These are phyloP conservation scores for Eupeodes latifasciatus DNA, from an alignment of 2,888 invertebrate genomes.

Conservation along the genomic window DNA sequence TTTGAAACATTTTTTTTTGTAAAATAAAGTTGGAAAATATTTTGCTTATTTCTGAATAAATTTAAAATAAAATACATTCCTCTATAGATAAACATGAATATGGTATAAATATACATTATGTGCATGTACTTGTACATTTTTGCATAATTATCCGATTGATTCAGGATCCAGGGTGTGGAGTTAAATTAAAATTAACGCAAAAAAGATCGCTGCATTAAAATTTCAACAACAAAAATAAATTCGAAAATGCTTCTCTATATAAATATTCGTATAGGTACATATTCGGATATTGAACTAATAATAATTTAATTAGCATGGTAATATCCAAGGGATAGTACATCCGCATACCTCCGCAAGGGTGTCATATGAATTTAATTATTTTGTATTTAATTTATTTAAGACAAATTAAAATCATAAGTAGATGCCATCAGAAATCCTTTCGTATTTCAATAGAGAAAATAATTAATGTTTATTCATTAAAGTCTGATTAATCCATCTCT, in stretches of 20 bases:
- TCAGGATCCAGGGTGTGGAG: slow-evolving; percentile 26
- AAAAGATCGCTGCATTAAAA: slow-evolving; percentile 24
- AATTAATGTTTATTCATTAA: too few relatives aligned
- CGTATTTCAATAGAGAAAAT: too few relatives aligned
- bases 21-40: background rate
- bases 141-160: slow-evolving; percentile 33
- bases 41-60: slow-evolving; percentile 1
- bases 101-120: background rate
- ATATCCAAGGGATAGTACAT: background rate
- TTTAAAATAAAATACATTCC: background rate
- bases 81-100: background rate
- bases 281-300: background rate
- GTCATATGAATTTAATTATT: too few relatives aligned
- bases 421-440: too few relatives aligned
- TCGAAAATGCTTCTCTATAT: background rate
- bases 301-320: background rate
- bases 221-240: slow-evolving; percentile 32
- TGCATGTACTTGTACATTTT: background rate
- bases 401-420: too few relatives aligned
- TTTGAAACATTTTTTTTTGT: background rate
- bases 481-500: too few relatives aligned
- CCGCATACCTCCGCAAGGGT: too few relatives aligned
- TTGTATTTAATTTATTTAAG: too few relatives aligned
- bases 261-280: too few relatives aligned
- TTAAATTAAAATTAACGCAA: slow-evolving; percentile 43